Conservation (phyloP, 1,140 invertebrate species). For the Ceratitis capitata region DNA sequence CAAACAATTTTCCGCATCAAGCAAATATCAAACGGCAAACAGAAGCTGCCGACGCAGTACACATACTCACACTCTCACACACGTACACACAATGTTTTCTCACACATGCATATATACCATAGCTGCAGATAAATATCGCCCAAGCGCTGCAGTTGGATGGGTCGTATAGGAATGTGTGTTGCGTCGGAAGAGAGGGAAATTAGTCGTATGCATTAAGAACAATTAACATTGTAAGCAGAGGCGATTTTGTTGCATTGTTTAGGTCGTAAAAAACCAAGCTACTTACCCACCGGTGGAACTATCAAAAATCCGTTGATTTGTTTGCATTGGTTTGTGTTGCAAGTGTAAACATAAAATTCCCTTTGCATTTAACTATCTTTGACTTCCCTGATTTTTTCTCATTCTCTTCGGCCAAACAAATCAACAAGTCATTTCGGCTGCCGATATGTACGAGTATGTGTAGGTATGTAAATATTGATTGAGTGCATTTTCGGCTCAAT, state of each 20-base stretch:
- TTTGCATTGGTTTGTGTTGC: neutral
- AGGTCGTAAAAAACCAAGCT: neutral
- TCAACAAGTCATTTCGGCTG: neutral
- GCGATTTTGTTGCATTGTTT: slow-evolving; percentile 23
- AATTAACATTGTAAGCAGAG: slow-evolving; percentile 14
- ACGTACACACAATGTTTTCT: no score
- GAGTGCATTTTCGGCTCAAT: neutral
- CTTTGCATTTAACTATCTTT: neutral
- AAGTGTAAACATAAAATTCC: neutral
- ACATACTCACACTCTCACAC: neutral
- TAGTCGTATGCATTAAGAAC: slow-evolving; percentile 25
- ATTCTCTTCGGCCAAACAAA: neutral
- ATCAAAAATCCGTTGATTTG: neutral
- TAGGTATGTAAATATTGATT: neutral
- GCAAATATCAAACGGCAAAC: slow-evolving; percentile 9
- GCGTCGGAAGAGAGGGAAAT: neutral
- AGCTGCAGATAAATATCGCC: neutral
- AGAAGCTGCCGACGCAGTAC: neutral
- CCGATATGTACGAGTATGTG: no score
- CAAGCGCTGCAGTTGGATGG: neutral
- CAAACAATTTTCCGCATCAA: slow-evolving; percentile 25
- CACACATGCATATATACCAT: no score
- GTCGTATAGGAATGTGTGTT: neutral
- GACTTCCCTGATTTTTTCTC: neutral
- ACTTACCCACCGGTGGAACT: neutral